Percentiles rank a stretch among this genome's conserved stretches.
These are phyloP conservation scores for Poeciliopsis prolifica DNA, from an alignment of 2,113 vertebrate species.

Conservation along the genomic window DNA sequence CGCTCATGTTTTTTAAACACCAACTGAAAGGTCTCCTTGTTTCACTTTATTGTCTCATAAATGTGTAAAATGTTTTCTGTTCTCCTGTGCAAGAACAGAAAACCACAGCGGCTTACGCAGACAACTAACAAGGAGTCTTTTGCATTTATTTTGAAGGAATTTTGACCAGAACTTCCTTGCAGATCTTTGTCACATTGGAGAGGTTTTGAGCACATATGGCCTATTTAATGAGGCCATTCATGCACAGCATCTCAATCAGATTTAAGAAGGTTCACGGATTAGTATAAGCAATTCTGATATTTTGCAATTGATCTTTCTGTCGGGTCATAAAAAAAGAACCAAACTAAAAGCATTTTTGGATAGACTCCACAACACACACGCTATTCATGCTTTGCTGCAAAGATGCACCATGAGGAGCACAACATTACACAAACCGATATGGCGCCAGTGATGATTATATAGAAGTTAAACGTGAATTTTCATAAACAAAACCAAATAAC, in stretches of 20 bases:
- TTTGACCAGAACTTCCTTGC: neutral
- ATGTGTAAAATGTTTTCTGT: too few relatives aligned
- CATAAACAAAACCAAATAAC: neutral
- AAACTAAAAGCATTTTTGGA: neutral
- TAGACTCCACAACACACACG: neutral
- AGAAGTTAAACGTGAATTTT: neutral
- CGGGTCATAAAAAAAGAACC: neutral
- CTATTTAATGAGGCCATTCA: neutral
- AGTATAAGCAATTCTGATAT: too few relatives aligned
- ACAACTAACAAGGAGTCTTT: neutral
- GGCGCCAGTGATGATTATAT: neutral
- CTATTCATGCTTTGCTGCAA: neutral
- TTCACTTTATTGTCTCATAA: neutral
- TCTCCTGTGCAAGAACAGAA: too few relatives aligned
- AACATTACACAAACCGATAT: too few relatives aligned
- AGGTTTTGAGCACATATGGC: neutral
- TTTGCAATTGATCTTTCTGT: neutral
- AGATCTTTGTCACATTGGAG: neutral
- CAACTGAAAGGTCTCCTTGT: neutral
- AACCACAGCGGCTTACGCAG: constrained; percentile 15
- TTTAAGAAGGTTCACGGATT: too few relatives aligned
- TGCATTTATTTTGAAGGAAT: too few relatives aligned
- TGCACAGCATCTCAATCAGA: neutral
- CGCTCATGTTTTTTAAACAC: neutral
- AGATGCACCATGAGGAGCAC: neutral